Base-by-base conservation (phyloP, 2,113 vertebrate genomes). In the Phaethornis superciliosus region DNA sequence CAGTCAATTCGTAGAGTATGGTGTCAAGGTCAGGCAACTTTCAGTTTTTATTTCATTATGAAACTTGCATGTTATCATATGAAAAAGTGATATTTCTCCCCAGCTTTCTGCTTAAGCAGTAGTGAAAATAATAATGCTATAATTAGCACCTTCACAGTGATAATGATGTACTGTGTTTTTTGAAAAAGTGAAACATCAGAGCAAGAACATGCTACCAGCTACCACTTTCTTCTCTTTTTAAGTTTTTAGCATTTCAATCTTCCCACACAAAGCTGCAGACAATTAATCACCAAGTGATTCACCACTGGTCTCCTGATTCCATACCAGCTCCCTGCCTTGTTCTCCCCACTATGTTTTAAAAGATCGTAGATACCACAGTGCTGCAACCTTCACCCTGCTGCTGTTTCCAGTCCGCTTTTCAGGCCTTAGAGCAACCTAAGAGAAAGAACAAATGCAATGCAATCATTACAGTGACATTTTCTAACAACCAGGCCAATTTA, bases 261-360 rank as follows among this genome's bases (percentile, higher is more conserved):
- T 93, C 91, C 96, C 86, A 92, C 81, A 33, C 74, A 80, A 75
- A 78, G 88, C 89, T 86, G 69, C 81, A 96, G 70, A 93, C 92
- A 81, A 91, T 85, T 54, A 74, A 88, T 37, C 72, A 86, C 11
- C 0, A 0, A 75, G 40, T 90, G 95, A 97, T 68, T 96, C 94
- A 95, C 58, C 95, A 82, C 60, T 55, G 69, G 62, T 75, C 65
- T 81, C 85, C 52, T 5, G 9, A 90, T 74, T 90, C 72, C 22
- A 0, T 42, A 81, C 26, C 76, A 62, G 28, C 69, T 91, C 77
- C 80, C 64, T 44, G 81, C 80, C 72, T 85, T 91, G 80, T 88
- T 82, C 56, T 85, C 88, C 68, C 33, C 30, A 71, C 4, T 1
- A 8, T 33, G 60, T 10, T 91, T 79, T 81, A 95, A 93, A 91